Percentiles rank a stretch among this genome's conserved stretches.
Evolutionary conservation across 2,797 vertebrate species (phyloP).

Genomic region (Parambassis ranga): DNA sequence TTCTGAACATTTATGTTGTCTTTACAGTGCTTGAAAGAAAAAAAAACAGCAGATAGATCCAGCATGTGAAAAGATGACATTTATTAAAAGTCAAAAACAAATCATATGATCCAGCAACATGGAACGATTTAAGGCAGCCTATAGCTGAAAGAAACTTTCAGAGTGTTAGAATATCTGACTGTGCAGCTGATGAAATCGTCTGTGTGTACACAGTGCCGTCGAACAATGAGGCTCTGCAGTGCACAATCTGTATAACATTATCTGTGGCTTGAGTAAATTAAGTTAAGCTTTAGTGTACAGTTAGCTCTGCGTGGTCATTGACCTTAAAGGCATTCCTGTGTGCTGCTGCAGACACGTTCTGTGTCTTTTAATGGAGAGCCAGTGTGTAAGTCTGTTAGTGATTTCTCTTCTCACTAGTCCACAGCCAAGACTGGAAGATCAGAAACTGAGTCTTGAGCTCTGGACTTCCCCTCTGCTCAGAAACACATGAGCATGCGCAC

Average conservation of each 20-base stretch:
- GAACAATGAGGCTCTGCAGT: constrained; percentile 28
- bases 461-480: constrained; percentile 59
- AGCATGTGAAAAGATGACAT: neutral
- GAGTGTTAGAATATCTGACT: neutral
- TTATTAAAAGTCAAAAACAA: neutral
- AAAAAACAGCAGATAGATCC: neutral
- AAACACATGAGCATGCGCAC: constrained; percentile 26
- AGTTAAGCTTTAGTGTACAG: constrained; percentile 50
- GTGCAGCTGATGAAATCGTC: neutral
- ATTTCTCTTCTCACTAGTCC: constrained; percentile 46
- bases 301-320: constrained; percentile 56
- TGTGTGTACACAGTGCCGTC: neutral
- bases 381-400: constrained; percentile 45
- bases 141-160: neutral
- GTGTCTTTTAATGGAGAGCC: constrained; percentile 26
- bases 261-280: constrained; percentile 52
- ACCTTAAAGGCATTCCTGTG: constrained; percentile 64
- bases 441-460: constrained; percentile 48
- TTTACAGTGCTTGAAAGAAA: neutral
- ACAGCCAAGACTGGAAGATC: constrained; percentile 46
- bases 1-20: neutral
- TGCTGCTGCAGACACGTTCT: constrained; percentile 15
- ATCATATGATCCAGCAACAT: neutral
- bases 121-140: neutral
- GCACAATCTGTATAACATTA: constrained; percentile 41